These are phyloP conservation scores for Phoebastria nigripes DNA, from an alignment of 2,797 vertebrate genomes.

Conservation along the genomic window DNA sequence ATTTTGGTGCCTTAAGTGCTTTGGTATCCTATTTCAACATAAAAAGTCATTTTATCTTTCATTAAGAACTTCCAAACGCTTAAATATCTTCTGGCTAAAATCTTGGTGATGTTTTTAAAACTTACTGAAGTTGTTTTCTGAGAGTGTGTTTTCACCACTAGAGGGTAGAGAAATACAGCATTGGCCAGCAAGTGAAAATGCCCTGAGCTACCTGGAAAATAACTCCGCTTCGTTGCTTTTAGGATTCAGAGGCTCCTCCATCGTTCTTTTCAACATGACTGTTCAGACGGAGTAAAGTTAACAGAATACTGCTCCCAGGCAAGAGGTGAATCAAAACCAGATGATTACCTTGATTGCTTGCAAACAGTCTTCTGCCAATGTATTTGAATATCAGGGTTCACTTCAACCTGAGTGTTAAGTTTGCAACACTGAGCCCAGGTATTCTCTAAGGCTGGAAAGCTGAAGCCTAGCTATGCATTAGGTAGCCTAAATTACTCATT, in stretches of 20 bases:
- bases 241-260: neutral
- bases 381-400: neutral
- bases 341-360: neutral
- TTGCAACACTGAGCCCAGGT: neutral
- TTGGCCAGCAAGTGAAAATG: neutral
- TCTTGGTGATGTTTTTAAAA: neutral
- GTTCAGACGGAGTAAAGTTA: neutral
- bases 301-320: neutral
- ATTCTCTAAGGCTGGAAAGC: neutral
- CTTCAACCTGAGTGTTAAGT: neutral
- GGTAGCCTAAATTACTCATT: neutral
- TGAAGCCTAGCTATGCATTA: neutral
- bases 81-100: neutral
- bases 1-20: neutral
- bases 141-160: conserved; percentile 30
- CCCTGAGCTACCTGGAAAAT: neutral
- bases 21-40: neutral
- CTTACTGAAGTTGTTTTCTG: neutral
- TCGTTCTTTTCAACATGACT: neutral
- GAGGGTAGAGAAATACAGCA: conserved; percentile 43
- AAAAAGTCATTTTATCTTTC: neutral
- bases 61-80: neutral
- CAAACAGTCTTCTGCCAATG: neutral
- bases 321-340: neutral
- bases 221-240: neutral